Evolutionary conservation across 2,888 invertebrate species (phyloP), one percentile per base, ranked within the genome.

Genomic region (Melolontha melolontha): DNA sequence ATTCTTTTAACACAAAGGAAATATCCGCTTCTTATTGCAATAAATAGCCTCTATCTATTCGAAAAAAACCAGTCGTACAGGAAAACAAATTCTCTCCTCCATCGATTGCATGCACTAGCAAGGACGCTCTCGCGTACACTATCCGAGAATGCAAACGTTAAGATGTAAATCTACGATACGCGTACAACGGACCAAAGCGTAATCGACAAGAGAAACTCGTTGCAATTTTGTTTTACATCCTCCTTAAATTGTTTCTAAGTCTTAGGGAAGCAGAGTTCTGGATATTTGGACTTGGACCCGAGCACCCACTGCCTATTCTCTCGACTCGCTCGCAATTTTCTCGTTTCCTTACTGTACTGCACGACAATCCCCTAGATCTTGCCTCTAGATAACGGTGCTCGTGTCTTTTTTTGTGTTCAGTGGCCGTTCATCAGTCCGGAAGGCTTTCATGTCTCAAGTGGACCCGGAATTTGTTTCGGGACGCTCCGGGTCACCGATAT

Each of bases 191-290:
- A 39, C 44, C 59, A 62, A 62, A 62, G 59, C 59, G 59, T 62
- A 62, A 62, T 62, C 59, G 59, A 62, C 47, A 62, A 62, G 59
- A 62, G 59, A 62, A 62, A 62, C 47, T 62, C 59, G 59, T 34
- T 62, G 59, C 59, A 62, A 62, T 62, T 62, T 62, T 62, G 47
- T 62, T 62, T 62, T 62, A 62, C 44, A 62, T 62, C 47, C 59
- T 47, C 59, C 59, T 62, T 16, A 62, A 62, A 47, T 62, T 12
- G 59, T 49, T 47, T 47, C 47, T 49, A 62, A 34, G 47, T 40
- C 54, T 39, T 40, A 16, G 16, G 40, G 40, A 17, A 40, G 40
- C 29, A 40, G 16, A 34, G 54, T 54, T 29, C 11, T 14, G 40
- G 40, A 14, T 39, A 40, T 17, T 54, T 17, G 41, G 39, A 54